Percentiles rank a stretch among this genome's conserved stretches.
These are phyloP conservation scores for Desmophyllum pertusum DNA, from an alignment of 92 coral and sea anemone genomes.

Conservation along the genomic window DNA sequence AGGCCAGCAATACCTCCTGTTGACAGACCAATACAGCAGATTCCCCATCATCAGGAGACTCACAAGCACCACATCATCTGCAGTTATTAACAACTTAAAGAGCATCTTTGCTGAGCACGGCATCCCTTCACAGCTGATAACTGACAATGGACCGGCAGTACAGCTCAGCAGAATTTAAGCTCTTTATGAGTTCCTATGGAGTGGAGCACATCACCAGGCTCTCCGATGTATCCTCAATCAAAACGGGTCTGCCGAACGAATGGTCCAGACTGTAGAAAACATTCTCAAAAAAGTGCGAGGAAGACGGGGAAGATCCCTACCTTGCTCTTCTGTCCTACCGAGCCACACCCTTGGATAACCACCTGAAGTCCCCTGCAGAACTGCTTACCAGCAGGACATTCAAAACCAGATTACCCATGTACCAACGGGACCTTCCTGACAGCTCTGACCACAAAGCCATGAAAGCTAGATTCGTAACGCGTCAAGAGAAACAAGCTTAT, in stretches of 20 bases:
- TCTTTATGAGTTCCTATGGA: conserved; percentile 12
- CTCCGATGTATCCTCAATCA: conserved; percentile 43
- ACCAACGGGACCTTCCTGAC: background rate
- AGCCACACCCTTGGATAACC: conserved; percentile 41
- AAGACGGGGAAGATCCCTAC: conserved; percentile 51
- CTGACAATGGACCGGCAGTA: conserved; percentile 44
- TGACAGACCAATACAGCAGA: conserved; percentile 65
- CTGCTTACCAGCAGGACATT: conserved; percentile 34
- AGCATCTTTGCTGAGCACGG: conserved; percentile 60
- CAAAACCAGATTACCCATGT: conserved; percentile 34
- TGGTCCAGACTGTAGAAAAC: conserved; percentile 47
- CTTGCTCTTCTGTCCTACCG: conserved; percentile 44
- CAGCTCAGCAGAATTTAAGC: conserved; percentile 26
- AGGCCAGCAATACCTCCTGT: conserved; percentile 44
- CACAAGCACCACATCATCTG: conserved; percentile 58
- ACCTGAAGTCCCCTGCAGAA: conserved; percentile 45
- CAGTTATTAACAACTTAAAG: conserved; percentile 51
- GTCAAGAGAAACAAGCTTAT: background rate
- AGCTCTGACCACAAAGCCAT: background rate
- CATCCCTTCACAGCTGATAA: conserved; percentile 37
- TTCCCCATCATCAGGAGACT: conserved; percentile 51
- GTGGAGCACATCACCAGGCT: conserved; percentile 39
- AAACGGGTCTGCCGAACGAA: conserved; percentile 45
- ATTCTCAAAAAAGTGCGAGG: conserved; percentile 50
- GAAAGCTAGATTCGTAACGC: background rate